phyloP scores from a whole-genome alignment of 2,113 vertebrate genomes.

The Chelonoidis abingdonii region DNA sequence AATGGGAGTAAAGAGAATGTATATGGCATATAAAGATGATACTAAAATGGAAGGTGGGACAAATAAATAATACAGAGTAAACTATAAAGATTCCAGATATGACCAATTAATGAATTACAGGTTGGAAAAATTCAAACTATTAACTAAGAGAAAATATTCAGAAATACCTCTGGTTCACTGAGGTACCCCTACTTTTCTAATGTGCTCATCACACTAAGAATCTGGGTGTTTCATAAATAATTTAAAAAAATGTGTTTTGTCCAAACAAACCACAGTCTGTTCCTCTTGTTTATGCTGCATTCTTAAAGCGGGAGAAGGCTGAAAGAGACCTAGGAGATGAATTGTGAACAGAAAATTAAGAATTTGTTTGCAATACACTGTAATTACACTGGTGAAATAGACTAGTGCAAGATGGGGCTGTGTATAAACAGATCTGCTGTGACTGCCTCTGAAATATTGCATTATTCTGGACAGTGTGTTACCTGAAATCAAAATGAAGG shows the following conservation, averaged over 20 bases:
- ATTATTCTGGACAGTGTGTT: background rate
- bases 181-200: background rate
- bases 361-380: accelerated
- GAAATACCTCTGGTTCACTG: background rate
- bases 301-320: background rate
- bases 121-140: background rate
- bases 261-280: background rate
- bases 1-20: background rate
- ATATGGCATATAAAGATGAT: background rate
- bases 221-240: accelerated
- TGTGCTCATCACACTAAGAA: background rate
- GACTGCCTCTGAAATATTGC: background rate
- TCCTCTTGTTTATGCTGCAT: background rate
- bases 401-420: background rate
- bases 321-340: background rate
- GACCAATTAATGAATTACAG: background rate
- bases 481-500: background rate
- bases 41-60: background rate
- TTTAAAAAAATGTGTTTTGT: background rate
- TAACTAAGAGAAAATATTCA: background rate
- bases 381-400: background rate
- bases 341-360: background rate
- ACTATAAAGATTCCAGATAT: background rate
- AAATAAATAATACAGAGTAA: background rate
- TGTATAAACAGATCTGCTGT: background rate